Percentiles rank a stretch among this genome's conserved stretches.
Conservation (phyloP, 2,113 vertebrate genomes). For the Balaeniceps rex region DNA sequence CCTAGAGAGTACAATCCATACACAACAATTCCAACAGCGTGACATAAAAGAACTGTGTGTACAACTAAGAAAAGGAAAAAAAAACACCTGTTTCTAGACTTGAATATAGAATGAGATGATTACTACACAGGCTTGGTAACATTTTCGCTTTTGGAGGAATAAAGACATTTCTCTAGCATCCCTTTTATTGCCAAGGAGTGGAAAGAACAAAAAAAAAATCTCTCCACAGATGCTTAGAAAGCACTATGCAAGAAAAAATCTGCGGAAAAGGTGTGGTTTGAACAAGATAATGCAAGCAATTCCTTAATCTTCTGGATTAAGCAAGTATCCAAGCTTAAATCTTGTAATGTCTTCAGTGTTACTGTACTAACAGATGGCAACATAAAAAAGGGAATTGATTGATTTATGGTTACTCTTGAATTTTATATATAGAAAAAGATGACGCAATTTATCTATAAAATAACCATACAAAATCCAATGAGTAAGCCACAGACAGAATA, state of each 20-base stretch:
- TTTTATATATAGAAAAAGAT: neutral
- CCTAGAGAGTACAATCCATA: neutral
- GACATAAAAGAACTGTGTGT: rapidly evolving
- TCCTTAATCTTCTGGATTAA: neutral
- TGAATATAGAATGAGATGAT: neutral
- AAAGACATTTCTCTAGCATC: neutral
- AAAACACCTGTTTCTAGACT: neutral
- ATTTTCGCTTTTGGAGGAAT: neutral
- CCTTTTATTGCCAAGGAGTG: neutral
- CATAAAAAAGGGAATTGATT: neutral
- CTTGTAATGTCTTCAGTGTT: neutral
- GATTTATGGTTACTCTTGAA: neutral
- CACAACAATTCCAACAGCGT: rapidly evolving
- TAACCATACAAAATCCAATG: neutral
- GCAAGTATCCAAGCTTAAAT: neutral
- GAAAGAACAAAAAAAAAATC: neutral
- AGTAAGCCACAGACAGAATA: neutral
- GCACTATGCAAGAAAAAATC: neutral
- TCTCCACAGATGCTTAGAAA: neutral
- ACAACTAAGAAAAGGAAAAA: neutral
- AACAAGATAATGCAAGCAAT: neutral
- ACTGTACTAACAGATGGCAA: neutral
- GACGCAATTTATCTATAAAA: neutral
- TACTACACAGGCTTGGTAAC: neutral
- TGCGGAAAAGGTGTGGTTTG: neutral